Evolutionary conservation across 1,140 invertebrate genomes (phyloP).

Genomic region (Nebria ingens): DNA sequence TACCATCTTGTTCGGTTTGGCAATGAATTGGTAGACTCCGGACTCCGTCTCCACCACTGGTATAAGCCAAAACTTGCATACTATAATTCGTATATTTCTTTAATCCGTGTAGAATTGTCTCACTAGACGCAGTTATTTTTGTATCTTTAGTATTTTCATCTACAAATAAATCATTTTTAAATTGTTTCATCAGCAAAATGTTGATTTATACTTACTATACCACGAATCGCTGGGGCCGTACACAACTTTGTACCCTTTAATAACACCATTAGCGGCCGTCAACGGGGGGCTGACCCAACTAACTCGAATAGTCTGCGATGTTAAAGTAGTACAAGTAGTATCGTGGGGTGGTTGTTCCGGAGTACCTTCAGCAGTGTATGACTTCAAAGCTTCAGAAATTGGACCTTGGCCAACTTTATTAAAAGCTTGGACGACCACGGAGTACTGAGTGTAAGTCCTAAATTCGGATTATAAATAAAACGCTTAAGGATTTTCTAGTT

Average conservation of each 20-base stretch:
- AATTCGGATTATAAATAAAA: slow-evolving; percentile 18
- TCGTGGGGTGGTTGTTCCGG: slow-evolving; percentile 89
- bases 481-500: background rate
- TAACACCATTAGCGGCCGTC: slow-evolving; percentile 83
- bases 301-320: slow-evolving; percentile 86
- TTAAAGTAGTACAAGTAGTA: slow-evolving; percentile 80
- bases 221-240: slow-evolving; percentile 86
- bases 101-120: slow-evolving; percentile 83
- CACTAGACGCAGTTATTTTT: slow-evolving; percentile 82
- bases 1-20: slow-evolving; percentile 92
- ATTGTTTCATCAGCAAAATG: background rate
- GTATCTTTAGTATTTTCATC: slow-evolving; percentile 86
- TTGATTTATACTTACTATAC: slow-evolving; percentile 61
- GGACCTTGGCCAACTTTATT: slow-evolving; percentile 91
- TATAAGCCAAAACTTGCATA: slow-evolving; percentile 90
- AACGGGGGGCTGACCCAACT: slow-evolving; percentile 87
- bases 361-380: slow-evolving; percentile 84
- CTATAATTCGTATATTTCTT: slow-evolving; percentile 96
- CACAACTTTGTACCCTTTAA: slow-evolving; percentile 93
- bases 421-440: slow-evolving; percentile 88
- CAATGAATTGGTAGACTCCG: slow-evolving; percentile 83
- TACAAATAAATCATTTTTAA: slow-evolving; percentile 29
- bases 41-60: slow-evolving; percentile 91
- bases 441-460: slow-evolving; percentile 88
- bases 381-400: slow-evolving; percentile 76